These are phyloP conservation scores for Rhopalosiphum padi DNA, from an alignment of 1,140 invertebrate genomes.

Conservation along the genomic window DNA sequence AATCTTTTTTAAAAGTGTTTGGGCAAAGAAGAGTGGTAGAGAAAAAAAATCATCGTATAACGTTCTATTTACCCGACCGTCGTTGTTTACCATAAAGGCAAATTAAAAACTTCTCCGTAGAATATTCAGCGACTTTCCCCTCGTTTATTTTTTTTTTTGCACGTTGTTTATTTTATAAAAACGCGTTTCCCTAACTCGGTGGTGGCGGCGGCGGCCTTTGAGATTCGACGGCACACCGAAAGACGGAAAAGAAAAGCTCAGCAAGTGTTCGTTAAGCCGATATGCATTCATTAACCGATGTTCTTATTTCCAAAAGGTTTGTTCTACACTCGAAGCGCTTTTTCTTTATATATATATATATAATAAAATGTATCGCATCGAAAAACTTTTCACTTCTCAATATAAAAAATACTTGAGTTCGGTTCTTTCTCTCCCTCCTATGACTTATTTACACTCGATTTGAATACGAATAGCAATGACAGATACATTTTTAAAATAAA, in stretches of 20 bases:
- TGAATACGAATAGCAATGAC: slow-evolving; percentile 26
- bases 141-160: neutral
- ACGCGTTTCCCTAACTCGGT: neutral
- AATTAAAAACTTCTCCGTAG: slow-evolving; percentile 47
- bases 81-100: slow-evolving; percentile 54
- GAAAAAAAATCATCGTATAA: slow-evolving; percentile 30
- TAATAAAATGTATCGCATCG: slow-evolving; percentile 26
- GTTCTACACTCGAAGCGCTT: slow-evolving; percentile 31
- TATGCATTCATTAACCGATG: slow-evolving; percentile 55
- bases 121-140: slow-evolving; percentile 24
- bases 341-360: neutral
- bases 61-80: slow-evolving; percentile 3
- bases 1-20: slow-evolving; percentile 32
- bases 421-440: neutral
- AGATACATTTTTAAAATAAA: slow-evolving; percentile 12
- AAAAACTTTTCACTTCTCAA: slow-evolving; percentile 50
- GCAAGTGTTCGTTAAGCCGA: slow-evolving; percentile 52
- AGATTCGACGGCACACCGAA: neutral
- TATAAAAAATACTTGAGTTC: slow-evolving; percentile 22
- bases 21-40: neutral
- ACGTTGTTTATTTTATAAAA: slow-evolving; percentile 53
- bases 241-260: slow-evolving; percentile 13
- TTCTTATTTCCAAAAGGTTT: slow-evolving; percentile 53
- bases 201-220: neutral
- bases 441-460: slow-evolving; percentile 48